These are phyloP conservation scores for Guaruba guarouba DNA, from an alignment of 2,113 vertebrate species.

Conservation along the genomic window DNA sequence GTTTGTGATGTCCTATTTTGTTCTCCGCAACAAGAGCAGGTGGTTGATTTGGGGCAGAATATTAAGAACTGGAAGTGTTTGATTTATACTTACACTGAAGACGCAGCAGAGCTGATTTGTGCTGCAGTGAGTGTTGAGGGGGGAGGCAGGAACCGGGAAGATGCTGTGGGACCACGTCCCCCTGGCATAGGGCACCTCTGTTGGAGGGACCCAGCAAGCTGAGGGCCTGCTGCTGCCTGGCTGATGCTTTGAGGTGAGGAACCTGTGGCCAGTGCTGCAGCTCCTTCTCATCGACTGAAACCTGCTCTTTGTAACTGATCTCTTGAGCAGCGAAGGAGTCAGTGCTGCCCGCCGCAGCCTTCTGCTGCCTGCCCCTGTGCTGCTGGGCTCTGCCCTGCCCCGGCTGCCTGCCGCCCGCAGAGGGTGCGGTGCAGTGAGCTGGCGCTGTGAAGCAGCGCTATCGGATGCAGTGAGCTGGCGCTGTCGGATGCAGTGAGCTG, in stretches of 20 bases:
- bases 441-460: no score
- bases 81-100: neutral
- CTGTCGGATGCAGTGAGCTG: no score
- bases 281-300: neutral
- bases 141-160: neutral
- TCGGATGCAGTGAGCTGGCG: no score
- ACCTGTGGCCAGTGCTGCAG: neutral
- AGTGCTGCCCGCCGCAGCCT: neutral
- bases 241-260: neutral
- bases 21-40: neutral
- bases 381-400: neutral
- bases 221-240: neutral
- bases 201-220: neutral
- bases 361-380: neutral
- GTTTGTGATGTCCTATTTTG: neutral
- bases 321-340: neutral
- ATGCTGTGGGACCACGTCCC: neutral
- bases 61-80: neutral
- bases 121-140: neutral
- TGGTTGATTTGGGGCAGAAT: neutral
- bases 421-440: neutral
- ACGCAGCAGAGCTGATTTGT: neutral
- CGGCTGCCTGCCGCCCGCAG: neutral
- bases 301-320: neutral
- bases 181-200: neutral